A percentile compares a stretch with the other conserved stretches of the same genome.
phyloP scores from a whole-genome alignment of 2,113 vertebrate species.

The Alectura lathami region DNA sequence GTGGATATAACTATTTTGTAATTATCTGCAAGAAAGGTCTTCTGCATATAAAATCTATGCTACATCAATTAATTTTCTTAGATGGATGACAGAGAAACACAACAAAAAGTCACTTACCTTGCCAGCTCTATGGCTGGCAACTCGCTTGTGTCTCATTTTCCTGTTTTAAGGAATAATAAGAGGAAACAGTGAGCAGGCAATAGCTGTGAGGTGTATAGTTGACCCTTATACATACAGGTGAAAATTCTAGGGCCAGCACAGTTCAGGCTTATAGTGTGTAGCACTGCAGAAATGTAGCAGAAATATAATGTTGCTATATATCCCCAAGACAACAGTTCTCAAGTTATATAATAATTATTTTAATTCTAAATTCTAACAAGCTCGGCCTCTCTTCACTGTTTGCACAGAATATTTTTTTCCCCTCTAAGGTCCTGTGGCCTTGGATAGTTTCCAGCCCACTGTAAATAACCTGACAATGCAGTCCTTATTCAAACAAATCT shows the following conservation, averaged over 20 bases:
- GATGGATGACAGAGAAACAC: neutral
- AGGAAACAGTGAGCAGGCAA: neutral
- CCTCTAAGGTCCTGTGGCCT: neutral
- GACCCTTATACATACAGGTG: neutral
- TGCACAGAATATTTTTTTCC: neutral
- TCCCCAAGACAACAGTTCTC: neutral
- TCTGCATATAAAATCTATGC: neutral
- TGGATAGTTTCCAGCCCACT: neutral
- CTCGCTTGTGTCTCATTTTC: neutral
- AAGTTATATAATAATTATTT: neutral
- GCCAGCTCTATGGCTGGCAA: neutral
- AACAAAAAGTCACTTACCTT: constrained; percentile 1
- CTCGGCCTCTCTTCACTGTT: neutral
- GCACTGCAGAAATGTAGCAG: neutral
- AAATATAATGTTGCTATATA: neutral
- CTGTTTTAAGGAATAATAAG: neutral
- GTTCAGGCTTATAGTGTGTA: neutral
- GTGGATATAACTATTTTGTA: constrained; percentile 3
- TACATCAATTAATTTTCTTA: constrained; percentile 15
- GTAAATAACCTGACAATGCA: constrained; percentile 4
- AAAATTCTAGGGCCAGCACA: neutral
- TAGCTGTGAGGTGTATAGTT: neutral
- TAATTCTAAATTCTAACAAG: neutral
- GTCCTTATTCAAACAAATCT: constrained; percentile 30
- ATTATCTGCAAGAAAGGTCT: neutral